Conservation (phyloP, 1,140 invertebrate genomes). For the Drosophila kepulauana region DNA sequence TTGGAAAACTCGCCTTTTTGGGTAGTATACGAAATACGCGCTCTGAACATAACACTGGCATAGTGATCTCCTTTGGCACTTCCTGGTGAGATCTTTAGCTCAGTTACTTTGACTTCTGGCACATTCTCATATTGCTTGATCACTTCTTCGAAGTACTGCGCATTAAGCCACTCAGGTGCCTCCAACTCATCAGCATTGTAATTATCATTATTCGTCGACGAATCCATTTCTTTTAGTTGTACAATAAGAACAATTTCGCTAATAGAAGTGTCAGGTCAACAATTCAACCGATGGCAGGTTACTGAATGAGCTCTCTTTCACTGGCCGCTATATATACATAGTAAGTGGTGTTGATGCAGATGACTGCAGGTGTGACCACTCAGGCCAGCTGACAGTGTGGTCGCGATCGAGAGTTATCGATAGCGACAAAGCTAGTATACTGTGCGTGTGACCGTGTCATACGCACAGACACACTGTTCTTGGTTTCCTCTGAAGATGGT, state of each 20-base stretch:
- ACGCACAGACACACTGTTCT: too few relatives aligned
- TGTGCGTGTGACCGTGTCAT: too few relatives aligned
- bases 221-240: slow-evolving; percentile 24
- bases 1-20: slow-evolving; percentile 12
- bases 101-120: slow-evolving; percentile 35
- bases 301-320: slow-evolving; percentile 19
- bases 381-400: too few relatives aligned
- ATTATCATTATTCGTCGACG: slow-evolving; percentile 21
- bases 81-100: slow-evolving; percentile 59
- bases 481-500: too few relatives aligned
- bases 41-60: slow-evolving; percentile 78
- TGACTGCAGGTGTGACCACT: too few relatives aligned
- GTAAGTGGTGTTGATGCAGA: too few relatives aligned
- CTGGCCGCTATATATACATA: background rate
- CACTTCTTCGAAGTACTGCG: slow-evolving; percentile 53
- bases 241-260: background rate
- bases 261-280: background rate
- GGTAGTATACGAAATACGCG: slow-evolving; percentile 33
- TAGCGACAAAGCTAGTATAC: too few relatives aligned
- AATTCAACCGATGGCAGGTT: slow-evolving; percentile 19
- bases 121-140: slow-evolving; percentile 40
- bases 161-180: slow-evolving; percentile 66
- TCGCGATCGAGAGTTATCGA: too few relatives aligned
- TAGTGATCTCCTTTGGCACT: slow-evolving; percentile 75
- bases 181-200: slow-evolving; percentile 66